A percentile compares a stretch with the other conserved stretches of the same genome.
Evolutionary conservation across 2,888 invertebrate genomes (phyloP).

Genomic region (Volucella inanis): DNA sequence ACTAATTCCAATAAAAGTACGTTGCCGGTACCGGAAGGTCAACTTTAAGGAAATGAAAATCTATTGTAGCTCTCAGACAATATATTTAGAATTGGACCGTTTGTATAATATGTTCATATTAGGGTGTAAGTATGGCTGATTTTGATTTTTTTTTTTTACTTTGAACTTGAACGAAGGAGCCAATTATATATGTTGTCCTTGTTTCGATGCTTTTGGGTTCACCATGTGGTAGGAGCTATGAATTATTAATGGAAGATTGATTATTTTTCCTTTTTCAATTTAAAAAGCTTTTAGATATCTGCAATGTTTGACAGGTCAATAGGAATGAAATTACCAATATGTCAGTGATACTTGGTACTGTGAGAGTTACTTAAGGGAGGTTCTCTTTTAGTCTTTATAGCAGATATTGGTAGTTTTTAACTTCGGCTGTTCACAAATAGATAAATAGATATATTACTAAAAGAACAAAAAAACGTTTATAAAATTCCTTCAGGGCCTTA

Average conservation of each 20-base stretch:
- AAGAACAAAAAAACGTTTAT: too few species aligned
- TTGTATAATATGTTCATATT: neutral
- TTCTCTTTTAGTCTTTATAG: too few species aligned
- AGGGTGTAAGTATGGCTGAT: too few species aligned
- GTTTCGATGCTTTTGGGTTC: too few species aligned
- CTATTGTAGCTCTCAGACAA: slow-evolving; percentile 1
- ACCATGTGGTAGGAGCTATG: neutral
- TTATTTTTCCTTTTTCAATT: slow-evolving; percentile 7
- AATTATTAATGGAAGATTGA: slow-evolving; percentile 17
- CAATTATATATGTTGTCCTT: neutral
- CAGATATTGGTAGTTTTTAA: too few species aligned
- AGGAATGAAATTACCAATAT: slow-evolving; percentile 10
- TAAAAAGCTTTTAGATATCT: slow-evolving; percentile 9
- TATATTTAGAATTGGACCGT: neutral
- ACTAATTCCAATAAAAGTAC: neutral
- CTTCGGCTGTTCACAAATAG: too few species aligned
- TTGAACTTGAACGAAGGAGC: neutral
- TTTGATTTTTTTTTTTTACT: slow-evolving; percentile 4
- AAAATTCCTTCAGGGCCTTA: too few species aligned
- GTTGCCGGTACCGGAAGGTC: neutral
- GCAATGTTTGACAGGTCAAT: slow-evolving; percentile 7
- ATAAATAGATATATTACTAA: too few species aligned
- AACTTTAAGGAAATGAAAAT: slow-evolving; percentile 7
- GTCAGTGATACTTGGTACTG: neutral
- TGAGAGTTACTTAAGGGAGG: neutral